phyloP scores from a whole-genome alignment of 2,113 vertebrate species.

The Pluvialis apricaria region DNA sequence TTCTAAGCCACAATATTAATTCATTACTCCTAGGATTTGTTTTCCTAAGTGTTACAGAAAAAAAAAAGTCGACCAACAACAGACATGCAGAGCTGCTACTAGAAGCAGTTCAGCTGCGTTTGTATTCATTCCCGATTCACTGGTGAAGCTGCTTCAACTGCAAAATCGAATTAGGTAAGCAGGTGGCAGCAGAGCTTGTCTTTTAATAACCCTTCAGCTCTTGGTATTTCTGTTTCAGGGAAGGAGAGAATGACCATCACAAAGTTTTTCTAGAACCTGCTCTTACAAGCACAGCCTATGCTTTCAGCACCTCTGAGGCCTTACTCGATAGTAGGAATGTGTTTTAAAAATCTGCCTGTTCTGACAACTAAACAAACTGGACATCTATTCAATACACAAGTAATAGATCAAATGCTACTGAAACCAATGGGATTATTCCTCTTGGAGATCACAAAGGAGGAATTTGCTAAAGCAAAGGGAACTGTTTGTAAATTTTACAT shows the following conservation, averaged over 20 bases:
- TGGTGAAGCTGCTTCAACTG: neutral
- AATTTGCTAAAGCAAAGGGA: neutral
- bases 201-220: neutral
- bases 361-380: neutral
- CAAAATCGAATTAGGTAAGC: neutral
- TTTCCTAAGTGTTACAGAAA: neutral
- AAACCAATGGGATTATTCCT: neutral
- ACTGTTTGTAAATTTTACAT: neutral
- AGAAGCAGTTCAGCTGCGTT: neutral
- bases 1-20: neutral
- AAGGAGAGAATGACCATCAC: neutral
- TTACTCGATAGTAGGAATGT: neutral
- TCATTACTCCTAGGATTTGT: neutral
- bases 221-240: neutral
- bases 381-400: neutral
- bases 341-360: neutral
- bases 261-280: neutral
- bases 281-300: neutral
- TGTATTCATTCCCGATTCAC: neutral
- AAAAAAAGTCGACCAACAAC: accelerated
- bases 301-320: neutral
- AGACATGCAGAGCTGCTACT: neutral
- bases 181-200: conserved; percentile 62
- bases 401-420: neutral
- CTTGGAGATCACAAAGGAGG: neutral